Evolutionary conservation across 2,113 vertebrate genomes (phyloP).

Genomic region (Rafetus swinhoei): DNA sequence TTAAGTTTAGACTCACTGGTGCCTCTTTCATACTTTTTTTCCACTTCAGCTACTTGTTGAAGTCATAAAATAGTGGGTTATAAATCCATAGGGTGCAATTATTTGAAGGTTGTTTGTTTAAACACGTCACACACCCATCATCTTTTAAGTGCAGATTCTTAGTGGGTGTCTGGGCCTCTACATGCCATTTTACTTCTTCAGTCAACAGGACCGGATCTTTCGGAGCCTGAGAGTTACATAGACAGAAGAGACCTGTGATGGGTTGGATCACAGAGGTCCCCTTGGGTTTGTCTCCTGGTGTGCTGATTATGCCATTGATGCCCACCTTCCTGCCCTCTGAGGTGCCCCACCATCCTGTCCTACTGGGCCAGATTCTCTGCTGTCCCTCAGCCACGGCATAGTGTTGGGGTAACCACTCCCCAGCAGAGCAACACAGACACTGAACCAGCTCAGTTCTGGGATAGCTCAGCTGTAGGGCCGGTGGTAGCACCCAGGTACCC

Average conservation of each 20-base stretch:
- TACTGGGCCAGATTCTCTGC: too few species aligned
- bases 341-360: too few species aligned
- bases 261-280: too few species aligned
- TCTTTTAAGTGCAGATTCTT: not conserved
- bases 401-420: too few species aligned
- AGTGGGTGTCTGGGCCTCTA: not conserved
- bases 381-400: too few species aligned
- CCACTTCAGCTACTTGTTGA: conserved; percentile 56
- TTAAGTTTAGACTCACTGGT: conserved; percentile 37
- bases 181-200: not conserved
- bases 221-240: not conserved
- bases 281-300: too few species aligned
- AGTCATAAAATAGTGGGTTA: conserved; percentile 66
- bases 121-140: not conserved
- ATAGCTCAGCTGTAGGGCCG: too few species aligned
- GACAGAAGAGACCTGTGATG: not conserved
- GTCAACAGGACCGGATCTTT: not conserved
- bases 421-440: too few species aligned
- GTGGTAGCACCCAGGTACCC: too few species aligned
- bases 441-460: too few species aligned
- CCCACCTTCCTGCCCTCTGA: too few species aligned
- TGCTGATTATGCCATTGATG: too few species aligned
- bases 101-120: conserved; percentile 38
- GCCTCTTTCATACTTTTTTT: conserved; percentile 64
- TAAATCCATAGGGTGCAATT: not conserved